phyloP scores from a whole-genome alignment of 1,140 invertebrate species.

The Drosophila ercepeae region DNA sequence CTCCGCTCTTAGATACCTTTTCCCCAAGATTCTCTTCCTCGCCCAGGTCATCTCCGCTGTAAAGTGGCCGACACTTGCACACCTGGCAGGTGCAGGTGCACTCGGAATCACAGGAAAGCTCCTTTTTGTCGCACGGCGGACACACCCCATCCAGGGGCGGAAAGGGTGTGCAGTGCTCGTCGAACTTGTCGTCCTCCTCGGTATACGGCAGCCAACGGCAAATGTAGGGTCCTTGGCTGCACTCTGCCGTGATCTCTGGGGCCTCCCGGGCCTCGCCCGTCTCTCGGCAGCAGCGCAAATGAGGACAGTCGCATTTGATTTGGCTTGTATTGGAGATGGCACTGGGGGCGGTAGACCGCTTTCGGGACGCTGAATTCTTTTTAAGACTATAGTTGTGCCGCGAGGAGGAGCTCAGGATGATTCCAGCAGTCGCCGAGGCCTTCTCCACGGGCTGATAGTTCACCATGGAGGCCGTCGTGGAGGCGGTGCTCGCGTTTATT shows the following conservation, averaged over 20 bases:
- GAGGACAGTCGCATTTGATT: conserved; percentile 44
- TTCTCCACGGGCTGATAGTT: too few relatives aligned
- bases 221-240: conserved; percentile 67
- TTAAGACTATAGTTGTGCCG: conserved; percentile 10
- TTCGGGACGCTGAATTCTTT: neutral
- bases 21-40: conserved; percentile 51
- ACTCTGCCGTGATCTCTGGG: conserved; percentile 59
- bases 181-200: conserved; percentile 40
- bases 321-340: neutral
- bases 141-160: conserved; percentile 48
- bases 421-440: too few relatives aligned
- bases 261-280: conserved; percentile 1
- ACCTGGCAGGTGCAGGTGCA: conserved; percentile 62
- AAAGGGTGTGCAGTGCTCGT: conserved; percentile 38
- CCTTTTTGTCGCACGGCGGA: conserved; percentile 20
- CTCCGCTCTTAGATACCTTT: conserved; percentile 26
- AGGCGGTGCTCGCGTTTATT: neutral
- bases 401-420: conserved; percentile 14
- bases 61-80: conserved; percentile 42
- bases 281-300: conserved; percentile 30
- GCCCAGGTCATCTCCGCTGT: neutral
- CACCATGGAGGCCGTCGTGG: neutral
- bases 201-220: conserved; percentile 64
- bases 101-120: conserved; percentile 45
- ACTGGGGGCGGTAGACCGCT: conserved; percentile 9